Base-by-base conservation (phyloP, 2,888 invertebrate genomes). In the Volucella inanis region DNA sequence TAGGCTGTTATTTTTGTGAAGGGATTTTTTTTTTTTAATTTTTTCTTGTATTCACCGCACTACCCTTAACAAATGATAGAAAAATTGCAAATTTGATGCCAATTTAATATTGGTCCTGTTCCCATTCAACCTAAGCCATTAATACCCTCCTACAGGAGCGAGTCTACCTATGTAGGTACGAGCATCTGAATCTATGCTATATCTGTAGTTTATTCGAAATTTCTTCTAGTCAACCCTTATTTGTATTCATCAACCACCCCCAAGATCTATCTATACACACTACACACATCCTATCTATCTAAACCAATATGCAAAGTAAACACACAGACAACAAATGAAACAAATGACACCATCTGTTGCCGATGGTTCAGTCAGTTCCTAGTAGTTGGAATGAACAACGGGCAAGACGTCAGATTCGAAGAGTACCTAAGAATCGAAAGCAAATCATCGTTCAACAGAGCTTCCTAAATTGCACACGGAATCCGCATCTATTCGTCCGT, bases 281-380 rank as follows among this genome's bases (percentile, higher is more conserved):
- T 49, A 50, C 57, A 75, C 70, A 81, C 71, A 70, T 81, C 75
- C 55, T 75, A 47, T 41, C 62, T 39, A 14, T 39, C 54, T 22
- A 15, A 72, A 62, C 68, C 67, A 85, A 85, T 81, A 85, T 85
- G 85, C 85, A 85, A 85, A 85, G 85, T 68, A 85, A 81, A 85
- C 72, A 85, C 71, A 76, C 76, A 77, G 68, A 50, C 81, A 80
- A 62, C 59, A 78, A 82, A 72, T 55, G 71, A 77, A 80, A 62
- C 59, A 78, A 82, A 72, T 55, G 71, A 77, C 80, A 85, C 76
- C 85, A 85, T 81, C 81, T 85, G 85, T 81, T 85, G 81, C 85
- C 80, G 85, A 68, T 76, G 80, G 70, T 79, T 55, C 11, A 38
- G n/a, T 38, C 59, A 10, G 59, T n/a, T 31, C 6, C 6, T 31